These are phyloP conservation scores for Psittacula derbiana DNA, from an alignment of 2,797 vertebrate species.

Conservation along the genomic window DNA sequence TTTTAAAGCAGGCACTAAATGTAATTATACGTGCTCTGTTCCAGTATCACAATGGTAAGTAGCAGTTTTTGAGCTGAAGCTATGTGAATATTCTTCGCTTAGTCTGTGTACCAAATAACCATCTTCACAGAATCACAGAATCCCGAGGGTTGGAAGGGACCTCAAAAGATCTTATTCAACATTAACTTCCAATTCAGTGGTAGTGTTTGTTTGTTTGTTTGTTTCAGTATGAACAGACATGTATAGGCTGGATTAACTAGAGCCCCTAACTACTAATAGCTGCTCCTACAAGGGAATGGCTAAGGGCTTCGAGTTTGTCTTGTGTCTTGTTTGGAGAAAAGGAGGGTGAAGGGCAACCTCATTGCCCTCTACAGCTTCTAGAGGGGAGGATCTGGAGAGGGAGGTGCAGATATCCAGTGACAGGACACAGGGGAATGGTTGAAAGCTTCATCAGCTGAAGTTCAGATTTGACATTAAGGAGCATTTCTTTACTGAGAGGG, in stretches of 20 bases:
- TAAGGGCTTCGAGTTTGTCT: neutral
- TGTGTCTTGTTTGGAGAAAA: neutral
- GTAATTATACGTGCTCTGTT: neutral
- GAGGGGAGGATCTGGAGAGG: neutral
- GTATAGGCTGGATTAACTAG: neutral
- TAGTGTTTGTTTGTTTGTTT: neutral
- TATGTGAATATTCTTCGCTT: neutral
- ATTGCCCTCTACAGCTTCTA: neutral
- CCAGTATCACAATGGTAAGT: neutral
- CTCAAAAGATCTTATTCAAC: neutral
- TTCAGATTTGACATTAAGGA: neutral
- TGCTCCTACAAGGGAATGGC: neutral
- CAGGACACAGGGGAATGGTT: fast-evolving
- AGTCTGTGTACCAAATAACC: neutral
- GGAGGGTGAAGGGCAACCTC: neutral
- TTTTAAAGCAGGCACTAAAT: neutral
- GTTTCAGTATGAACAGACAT: neutral
- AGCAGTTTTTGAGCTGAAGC: neutral
- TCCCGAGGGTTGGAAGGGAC: no score
- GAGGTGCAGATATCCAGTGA: neutral
- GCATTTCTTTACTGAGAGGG: neutral
- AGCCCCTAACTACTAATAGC: neutral
- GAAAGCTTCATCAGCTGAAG: neutral
- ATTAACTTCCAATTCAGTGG: neutral
- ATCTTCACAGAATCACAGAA: no score